These are phyloP conservation scores for Drosophila littoralis DNA, from an alignment of 1,140 invertebrate species.

Conservation along the genomic window DNA sequence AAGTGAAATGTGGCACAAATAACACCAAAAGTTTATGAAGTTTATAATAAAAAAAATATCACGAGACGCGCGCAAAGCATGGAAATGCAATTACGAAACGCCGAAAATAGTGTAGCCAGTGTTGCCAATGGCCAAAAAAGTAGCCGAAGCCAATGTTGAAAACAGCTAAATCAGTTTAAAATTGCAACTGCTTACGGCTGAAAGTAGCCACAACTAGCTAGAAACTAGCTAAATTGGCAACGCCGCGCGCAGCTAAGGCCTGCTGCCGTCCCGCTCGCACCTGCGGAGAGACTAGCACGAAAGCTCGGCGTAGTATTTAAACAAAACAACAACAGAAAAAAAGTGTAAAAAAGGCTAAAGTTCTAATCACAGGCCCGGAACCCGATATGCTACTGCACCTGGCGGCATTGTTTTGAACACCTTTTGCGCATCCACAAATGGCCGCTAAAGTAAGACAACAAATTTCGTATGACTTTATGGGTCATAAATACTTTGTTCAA, in stretches of 20 bases:
- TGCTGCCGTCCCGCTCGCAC: slow-evolving; percentile 53
- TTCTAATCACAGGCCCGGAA: slow-evolving; percentile 7
- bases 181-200: too few relatives aligned
- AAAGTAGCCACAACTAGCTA: too few relatives aligned
- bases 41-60: slow-evolving; percentile 8
- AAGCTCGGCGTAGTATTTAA: slow-evolving; percentile 50
- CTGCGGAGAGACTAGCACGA: slow-evolving; percentile 30
- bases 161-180: too few relatives aligned
- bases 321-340: slow-evolving; percentile 36
- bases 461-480: slow-evolving; percentile 21
- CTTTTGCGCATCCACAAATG: slow-evolving; percentile 70
- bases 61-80: slow-evolving; percentile 8
- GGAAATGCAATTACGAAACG: slow-evolving; percentile 14
- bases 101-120: background rate
- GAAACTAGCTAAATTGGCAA: too few relatives aligned
- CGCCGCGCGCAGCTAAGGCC: background rate
- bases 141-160: too few relatives aligned
- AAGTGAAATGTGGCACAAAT: background rate
- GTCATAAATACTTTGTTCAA: slow-evolving; percentile 30
- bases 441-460: slow-evolving; percentile 66
- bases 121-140: too few relatives aligned
- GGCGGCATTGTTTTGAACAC: slow-evolving; percentile 44
- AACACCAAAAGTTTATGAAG: slow-evolving; percentile 11
- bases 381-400: slow-evolving; percentile 51
- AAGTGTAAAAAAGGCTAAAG: slow-evolving; percentile 23